These are phyloP conservation scores for Hipparchia semele DNA, from an alignment of 2,888 invertebrate species.

Conservation along the genomic window DNA sequence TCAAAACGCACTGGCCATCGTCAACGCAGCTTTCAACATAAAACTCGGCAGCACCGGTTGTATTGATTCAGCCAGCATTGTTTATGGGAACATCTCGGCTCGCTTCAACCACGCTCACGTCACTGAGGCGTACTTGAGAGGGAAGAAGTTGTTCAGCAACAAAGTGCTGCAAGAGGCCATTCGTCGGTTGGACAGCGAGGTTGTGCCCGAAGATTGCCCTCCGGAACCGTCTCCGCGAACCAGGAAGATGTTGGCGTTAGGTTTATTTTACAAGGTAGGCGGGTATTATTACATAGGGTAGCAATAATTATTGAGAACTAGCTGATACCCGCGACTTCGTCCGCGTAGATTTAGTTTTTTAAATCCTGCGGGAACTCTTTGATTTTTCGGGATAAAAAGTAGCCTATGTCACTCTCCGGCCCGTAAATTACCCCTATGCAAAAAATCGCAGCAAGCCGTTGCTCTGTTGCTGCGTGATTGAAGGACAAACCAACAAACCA, in stretches of 20 bases:
- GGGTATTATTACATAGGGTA: too few species aligned
- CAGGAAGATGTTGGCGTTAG: slow-evolving; percentile 87
- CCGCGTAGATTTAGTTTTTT: too few species aligned
- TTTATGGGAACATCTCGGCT: slow-evolving; percentile 86
- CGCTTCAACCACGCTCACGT: slow-evolving; percentile 81
- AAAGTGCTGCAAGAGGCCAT: slow-evolving; percentile 76
- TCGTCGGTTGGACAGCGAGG: slow-evolving; percentile 79
- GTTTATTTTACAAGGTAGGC: slow-evolving; percentile 90
- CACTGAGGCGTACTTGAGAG: slow-evolving; percentile 81
- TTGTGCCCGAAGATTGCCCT: slow-evolving; percentile 84
- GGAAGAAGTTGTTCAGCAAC: slow-evolving; percentile 68
- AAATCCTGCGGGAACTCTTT: too few species aligned
- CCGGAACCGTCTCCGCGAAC: slow-evolving; percentile 87
- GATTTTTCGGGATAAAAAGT: too few species aligned
- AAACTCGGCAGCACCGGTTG: slow-evolving; percentile 62
- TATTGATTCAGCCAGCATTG: slow-evolving; percentile 76
- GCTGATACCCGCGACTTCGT: too few species aligned
- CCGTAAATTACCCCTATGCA: too few species aligned
- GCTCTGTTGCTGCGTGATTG: too few species aligned
- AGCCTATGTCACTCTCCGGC: too few species aligned
- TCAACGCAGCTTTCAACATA: slow-evolving; percentile 88
- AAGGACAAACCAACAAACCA: too few species aligned
- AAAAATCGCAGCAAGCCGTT: too few species aligned
- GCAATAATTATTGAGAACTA: too few species aligned
- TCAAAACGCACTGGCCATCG: slow-evolving; percentile 90